A percentile compares a stretch with the other conserved stretches of the same genome.
phyloP scores from a whole-genome alignment of 2,797 vertebrate genomes.

The Cygnus olor region DNA sequence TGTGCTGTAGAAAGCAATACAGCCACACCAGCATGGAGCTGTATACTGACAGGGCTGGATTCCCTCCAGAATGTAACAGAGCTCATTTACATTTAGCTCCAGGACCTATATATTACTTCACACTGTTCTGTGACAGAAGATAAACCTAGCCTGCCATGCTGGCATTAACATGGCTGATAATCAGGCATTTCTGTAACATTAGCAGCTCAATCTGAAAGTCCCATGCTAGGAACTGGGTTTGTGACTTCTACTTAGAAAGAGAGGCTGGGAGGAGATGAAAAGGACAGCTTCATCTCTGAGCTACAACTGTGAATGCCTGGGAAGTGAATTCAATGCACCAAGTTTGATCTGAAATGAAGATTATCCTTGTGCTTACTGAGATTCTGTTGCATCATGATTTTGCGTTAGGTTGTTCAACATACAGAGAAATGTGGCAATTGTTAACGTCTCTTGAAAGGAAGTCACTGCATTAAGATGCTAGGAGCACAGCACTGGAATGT shows the following conservation, averaged over 20 bases:
- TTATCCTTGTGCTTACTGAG: not conserved
- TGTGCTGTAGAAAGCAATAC: not conserved
- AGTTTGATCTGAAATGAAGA: not conserved
- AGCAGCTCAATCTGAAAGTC: not conserved
- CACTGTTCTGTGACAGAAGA: not conserved
- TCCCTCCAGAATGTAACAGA: constrained; percentile 4
- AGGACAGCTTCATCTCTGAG: not conserved
- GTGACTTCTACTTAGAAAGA: not conserved
- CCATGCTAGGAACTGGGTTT: not conserved
- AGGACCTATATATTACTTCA: not conserved
- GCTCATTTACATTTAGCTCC: constrained; percentile 24
- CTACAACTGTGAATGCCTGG: not conserved
- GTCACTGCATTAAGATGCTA: not conserved
- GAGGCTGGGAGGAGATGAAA: not conserved
- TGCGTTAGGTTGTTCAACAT: not conserved
- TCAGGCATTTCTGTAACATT: not conserved
- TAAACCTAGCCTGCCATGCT: constrained; percentile 5
- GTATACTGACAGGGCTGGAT: not conserved
- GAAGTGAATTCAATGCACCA: not conserved
- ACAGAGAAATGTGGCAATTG: not conserved
- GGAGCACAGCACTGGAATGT: not conserved
- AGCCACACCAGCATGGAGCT: not conserved
- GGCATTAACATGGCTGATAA: constrained; percentile 3
- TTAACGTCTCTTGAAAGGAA: not conserved
- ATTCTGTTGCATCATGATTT: not conserved